phyloP scores from a whole-genome alignment of 2,797 vertebrate genomes.

The Aulostomus chinensis region DNA sequence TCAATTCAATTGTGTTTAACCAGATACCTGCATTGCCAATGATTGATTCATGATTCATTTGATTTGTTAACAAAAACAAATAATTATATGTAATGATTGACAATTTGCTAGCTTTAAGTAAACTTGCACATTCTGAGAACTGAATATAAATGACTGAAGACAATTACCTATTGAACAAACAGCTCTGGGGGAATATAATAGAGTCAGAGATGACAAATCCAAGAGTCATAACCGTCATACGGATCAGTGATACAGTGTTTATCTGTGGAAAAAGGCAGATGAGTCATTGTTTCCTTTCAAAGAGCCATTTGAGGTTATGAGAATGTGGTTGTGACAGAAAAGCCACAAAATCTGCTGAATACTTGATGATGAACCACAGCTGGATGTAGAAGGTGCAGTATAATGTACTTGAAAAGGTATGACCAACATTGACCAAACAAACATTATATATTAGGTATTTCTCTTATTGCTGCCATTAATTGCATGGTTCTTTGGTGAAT shows the following conservation, averaged over 20 bases:
- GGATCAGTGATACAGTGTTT: background rate
- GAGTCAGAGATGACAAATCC: too few species aligned
- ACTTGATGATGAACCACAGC: too few species aligned
- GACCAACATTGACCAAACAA: conserved; percentile 3
- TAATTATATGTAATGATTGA: background rate
- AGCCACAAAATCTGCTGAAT: too few species aligned
- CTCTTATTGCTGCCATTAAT: background rate
- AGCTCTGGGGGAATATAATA: too few species aligned
- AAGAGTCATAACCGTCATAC: too few species aligned
- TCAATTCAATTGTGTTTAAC: too few species aligned
- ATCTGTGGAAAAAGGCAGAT: background rate
- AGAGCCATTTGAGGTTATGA: too few species aligned
- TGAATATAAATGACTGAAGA: too few species aligned
- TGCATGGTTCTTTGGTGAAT: background rate
- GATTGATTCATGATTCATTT: background rate
- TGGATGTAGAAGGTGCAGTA: conserved; percentile 12
- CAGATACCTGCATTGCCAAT: too few species aligned
- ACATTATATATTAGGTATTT: background rate
- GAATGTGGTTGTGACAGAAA: too few species aligned
- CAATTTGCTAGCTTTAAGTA: background rate
- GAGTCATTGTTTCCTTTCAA: background rate
- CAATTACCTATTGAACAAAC: too few species aligned
- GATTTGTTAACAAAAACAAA: background rate
- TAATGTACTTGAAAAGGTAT: background rate
- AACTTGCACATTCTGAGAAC: background rate